Conservation (phyloP, 64 coral and sea anemone genomes). For the Platygyra sinensis region DNA sequence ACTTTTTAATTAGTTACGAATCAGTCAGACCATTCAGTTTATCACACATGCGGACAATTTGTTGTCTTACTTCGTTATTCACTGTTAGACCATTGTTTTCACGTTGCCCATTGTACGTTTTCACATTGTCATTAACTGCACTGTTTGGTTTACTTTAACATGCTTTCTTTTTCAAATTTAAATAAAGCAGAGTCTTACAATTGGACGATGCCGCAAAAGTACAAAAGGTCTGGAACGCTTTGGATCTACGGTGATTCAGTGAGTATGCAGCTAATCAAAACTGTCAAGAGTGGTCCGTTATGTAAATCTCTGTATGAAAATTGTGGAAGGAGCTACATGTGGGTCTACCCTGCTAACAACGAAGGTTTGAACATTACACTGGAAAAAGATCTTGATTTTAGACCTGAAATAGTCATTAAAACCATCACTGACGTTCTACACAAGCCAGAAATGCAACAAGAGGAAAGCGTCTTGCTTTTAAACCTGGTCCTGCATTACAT, state of each 20-base stretch:
- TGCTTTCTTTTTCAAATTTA: no score
- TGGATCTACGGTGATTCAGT: slow-evolving; percentile 67
- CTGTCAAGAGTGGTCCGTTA: not conserved
- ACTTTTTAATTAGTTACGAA: no score
- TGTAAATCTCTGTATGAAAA: slow-evolving; percentile 25
- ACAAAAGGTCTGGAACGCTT: slow-evolving; percentile 1
- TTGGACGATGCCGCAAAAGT: not conserved
- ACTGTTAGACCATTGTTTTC: no score
- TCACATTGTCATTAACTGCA: no score
- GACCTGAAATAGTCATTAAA: slow-evolving; percentile 27
- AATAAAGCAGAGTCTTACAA: not conserved
- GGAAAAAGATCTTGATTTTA: slow-evolving; percentile 61
- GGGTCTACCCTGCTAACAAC: slow-evolving; percentile 33
- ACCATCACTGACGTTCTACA: slow-evolving; percentile 19
- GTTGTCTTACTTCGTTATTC: no score
- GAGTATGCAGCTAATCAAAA: not conserved
- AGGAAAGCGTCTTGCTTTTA: slow-evolving; percentile 34
- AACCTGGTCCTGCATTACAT: slow-evolving; percentile 71
- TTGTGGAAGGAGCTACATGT: slow-evolving; percentile 51
- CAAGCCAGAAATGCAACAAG: slow-evolving; percentile 19
- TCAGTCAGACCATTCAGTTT: no score
- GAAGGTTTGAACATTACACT: not conserved
- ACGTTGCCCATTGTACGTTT: no score
- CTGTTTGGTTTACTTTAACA: no score
- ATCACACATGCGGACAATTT: no score